These are phyloP conservation scores for Neria commutata DNA, from an alignment of 2,888 invertebrate genomes.

Conservation along the genomic window DNA sequence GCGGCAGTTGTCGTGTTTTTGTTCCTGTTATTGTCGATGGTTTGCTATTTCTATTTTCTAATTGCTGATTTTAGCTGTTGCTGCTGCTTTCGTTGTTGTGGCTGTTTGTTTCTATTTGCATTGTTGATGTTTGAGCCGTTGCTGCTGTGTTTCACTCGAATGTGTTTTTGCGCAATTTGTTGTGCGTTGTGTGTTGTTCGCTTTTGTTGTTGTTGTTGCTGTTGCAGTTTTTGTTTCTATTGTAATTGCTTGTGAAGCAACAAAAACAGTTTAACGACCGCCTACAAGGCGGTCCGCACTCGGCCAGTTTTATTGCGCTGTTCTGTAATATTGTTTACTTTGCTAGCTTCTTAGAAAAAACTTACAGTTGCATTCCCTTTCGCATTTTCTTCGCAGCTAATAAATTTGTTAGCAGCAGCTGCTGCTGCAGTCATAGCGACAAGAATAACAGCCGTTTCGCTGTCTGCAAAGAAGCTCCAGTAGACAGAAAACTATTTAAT, in stretches of 20 bases:
- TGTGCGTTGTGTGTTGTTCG: constrained; percentile 6
- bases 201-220: constrained; percentile 12
- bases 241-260: neutral
- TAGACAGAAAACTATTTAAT: too few relatives aligned
- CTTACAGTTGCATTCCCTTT: constrained; percentile 2
- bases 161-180: neutral
- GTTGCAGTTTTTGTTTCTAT: too few relatives aligned
- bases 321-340: neutral
- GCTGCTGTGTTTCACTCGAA: too few relatives aligned
- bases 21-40: neutral
- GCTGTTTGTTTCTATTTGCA: constrained; percentile 10
- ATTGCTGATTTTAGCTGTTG: constrained; percentile 1
- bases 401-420: neutral
- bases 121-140: constrained; percentile 5
- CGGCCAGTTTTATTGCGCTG: neutral
- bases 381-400: neutral
- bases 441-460: neutral
- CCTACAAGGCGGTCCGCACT: constrained; percentile 6
- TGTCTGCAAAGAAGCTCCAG: too few relatives aligned
- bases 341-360: neutral
- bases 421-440: neutral
- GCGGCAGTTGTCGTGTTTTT: constrained; percentile 4
- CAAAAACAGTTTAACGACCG: constrained; percentile 11
- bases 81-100: neutral
- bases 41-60: constrained; percentile 11